Evolutionary conservation across 2,888 invertebrate species (phyloP), one percentile per base, ranked within the genome.

Genomic region (Lasioglossum malachurum): DNA sequence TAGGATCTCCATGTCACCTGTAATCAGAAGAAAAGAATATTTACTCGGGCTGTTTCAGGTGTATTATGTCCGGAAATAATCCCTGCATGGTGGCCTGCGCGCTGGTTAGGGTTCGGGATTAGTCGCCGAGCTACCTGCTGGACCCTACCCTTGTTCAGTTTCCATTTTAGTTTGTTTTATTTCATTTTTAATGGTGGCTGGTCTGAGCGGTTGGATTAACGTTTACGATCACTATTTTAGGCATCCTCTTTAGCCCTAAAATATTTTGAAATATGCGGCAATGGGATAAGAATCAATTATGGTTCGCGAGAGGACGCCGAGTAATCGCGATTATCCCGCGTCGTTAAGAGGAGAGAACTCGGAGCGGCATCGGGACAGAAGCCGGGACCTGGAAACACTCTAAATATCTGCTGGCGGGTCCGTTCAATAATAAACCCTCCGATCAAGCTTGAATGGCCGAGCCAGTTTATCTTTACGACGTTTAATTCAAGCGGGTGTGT

Each of bases 1-100:
- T 89, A 98, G 96, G 86, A 98, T 97, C 95, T 98, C 98, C 95
- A 97, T 96, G 95, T 97, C 97, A 91, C 96, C 97, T 97, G 95
- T 1, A 41, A 67, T 31, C 75, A 27, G 14, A 31, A n/a, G 4
- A 49, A 5, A 27, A 5, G 16, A 27, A 2, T 27, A 0, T 72
- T 46, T 27, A 27, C 44, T 27, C 3, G 64, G 64, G n/a, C 7
- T 12, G 31, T 64, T 31, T 16, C 16, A 10, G 16, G 7, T 31
- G 5, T 19, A 64, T 35, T 3, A 31, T 35, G 19, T 8, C n/a
- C n/a, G n/a, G n/a, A 12, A 12, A 12, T 57, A 57, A 57, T 57
- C 57, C 57, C 57, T 12, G 57, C n/a, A 64, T 35, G 31, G 64
- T 8, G 27, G 27, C n/a, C 46, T 12, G 41, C 16, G 46, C 16